These are phyloP conservation scores for Drosophila teissieri DNA, from an alignment of 1,140 invertebrate genomes.

Conservation along the genomic window DNA sequence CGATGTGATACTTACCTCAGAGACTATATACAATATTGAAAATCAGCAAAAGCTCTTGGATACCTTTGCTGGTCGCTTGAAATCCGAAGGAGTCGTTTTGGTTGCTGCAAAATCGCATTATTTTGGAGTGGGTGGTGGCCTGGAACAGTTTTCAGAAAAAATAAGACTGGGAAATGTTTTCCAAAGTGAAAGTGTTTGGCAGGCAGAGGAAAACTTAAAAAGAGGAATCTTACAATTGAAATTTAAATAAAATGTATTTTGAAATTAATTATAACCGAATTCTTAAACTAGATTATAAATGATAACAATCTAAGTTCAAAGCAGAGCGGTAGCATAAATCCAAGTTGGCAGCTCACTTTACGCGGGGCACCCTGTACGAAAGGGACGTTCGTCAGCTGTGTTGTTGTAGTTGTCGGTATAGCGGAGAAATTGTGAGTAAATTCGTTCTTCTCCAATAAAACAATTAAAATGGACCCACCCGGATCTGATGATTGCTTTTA, in stretches of 20 bases:
- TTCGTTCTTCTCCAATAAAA: conserved; percentile 13
- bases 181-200: conserved; percentile 86
- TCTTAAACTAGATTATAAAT: neutral
- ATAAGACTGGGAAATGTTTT: conserved; percentile 86
- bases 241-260: conserved; percentile 46
- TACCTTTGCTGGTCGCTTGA: conserved; percentile 89
- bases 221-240: conserved; percentile 87
- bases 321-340: neutral
- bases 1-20: conserved; percentile 94
- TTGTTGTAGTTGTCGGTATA: conserved; percentile 21
- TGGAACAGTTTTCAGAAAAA: conserved; percentile 89
- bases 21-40: conserved; percentile 94
- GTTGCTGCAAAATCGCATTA: conserved; percentile 94
- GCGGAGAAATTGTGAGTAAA: conserved; percentile 21
- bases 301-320: neutral
- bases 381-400: conserved; percentile 16
- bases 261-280: neutral
- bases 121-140: conserved; percentile 95
- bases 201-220: conserved; percentile 86
- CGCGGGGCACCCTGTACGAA: conserved; percentile 7
- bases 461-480: neutral
- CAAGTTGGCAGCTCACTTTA: conserved; percentile 3
- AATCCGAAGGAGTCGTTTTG: conserved; percentile 87
- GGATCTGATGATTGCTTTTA: neutral
- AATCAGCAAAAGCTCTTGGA: conserved; percentile 91